phyloP scores from a whole-genome alignment of 1,140 invertebrate genomes.

The Riptortus pedestris region DNA sequence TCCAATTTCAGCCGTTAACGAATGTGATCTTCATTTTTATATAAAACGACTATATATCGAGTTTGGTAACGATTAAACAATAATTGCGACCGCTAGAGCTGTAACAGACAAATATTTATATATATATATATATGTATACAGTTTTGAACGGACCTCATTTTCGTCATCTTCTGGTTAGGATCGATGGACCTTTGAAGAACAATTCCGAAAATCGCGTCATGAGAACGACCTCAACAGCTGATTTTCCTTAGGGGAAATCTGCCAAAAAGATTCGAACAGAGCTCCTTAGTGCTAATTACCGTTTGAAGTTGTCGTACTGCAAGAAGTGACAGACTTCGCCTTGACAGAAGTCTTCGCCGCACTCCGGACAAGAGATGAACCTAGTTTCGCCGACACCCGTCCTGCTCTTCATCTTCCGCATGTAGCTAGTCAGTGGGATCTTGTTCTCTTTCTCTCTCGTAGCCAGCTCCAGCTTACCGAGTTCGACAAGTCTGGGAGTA shows the following conservation, averaged over 20 bases:
- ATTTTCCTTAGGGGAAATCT: background rate
- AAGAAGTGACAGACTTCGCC: conserved; percentile 44
- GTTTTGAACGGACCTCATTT: background rate
- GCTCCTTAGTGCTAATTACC: background rate
- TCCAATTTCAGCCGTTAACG: too few relatives aligned
- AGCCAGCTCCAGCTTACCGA: conserved; percentile 63
- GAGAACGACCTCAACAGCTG: background rate
- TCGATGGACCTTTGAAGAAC: background rate
- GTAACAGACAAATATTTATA: too few relatives aligned
- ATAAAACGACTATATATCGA: too few relatives aligned
- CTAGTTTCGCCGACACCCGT: conserved; percentile 66
- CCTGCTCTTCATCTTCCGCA: conserved; percentile 61
- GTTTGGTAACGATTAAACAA: too few relatives aligned
- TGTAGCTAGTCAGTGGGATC: conserved; percentile 39
- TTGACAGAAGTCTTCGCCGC: conserved; percentile 74
- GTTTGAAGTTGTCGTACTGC: conserved; percentile 38
- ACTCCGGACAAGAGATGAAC: conserved; percentile 61
- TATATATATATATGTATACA: too few relatives aligned
- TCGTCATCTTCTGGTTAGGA: background rate
- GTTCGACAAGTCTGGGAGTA: conserved; percentile 50
- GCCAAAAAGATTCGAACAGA: background rate
- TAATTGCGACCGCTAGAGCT: too few relatives aligned
- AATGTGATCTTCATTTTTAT: too few relatives aligned
- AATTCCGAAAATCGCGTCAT: background rate
- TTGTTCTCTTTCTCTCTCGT: conserved; percentile 54